Evolutionary conservation across 2,888 invertebrate species (phyloP), one percentile per base, ranked within the genome.

Genomic region (Agrochola macilenta): DNA sequence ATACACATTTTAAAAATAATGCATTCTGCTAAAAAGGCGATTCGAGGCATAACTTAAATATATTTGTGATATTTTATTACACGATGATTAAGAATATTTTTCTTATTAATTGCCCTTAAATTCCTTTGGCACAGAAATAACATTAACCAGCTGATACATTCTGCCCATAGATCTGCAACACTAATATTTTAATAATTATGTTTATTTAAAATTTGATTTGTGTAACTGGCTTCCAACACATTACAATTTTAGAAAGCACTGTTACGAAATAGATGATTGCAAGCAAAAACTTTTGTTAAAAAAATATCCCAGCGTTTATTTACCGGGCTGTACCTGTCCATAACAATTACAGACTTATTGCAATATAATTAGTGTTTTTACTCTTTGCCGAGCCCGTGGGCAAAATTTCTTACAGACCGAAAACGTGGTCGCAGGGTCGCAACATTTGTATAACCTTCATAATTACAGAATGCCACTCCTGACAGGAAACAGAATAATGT

Each of bases 401-500:
- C 63, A 11, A 39, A 54, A 54, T 9, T 7, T 39, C n/a, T 11
- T 46, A 17, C 46, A 58, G 20, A 30, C 20, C 57, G 49, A 66
- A 65, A 73, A 61, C 23, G 46, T 26, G 46, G 54, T 68, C 30
- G 26, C 65, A 35, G 43, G 80, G 26, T 52, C 12, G 60, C 49
- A 78, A 72, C 74, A 78, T 72, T 84, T 65, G 52, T 78, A 68
- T 61, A 74, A 68, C 72, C 76, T 46, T 80, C 79, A 77, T 84
- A 87, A 85, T 87, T 87, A 84, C 81, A 46, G 69, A 81, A 87
- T 77, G 57, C 86, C 81, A 76, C 72, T 80, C 57, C 63, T 54
- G 68, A 66, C 84, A 82, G 87, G 87, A 87, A 84, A 86, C 77
- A 82, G 69, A 35, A 35, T 26, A 76, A 69, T 54, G 76, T 87